phyloP scores from a whole-genome alignment of 2,797 vertebrate genomes.

The Helarctos malayanus region DNA sequence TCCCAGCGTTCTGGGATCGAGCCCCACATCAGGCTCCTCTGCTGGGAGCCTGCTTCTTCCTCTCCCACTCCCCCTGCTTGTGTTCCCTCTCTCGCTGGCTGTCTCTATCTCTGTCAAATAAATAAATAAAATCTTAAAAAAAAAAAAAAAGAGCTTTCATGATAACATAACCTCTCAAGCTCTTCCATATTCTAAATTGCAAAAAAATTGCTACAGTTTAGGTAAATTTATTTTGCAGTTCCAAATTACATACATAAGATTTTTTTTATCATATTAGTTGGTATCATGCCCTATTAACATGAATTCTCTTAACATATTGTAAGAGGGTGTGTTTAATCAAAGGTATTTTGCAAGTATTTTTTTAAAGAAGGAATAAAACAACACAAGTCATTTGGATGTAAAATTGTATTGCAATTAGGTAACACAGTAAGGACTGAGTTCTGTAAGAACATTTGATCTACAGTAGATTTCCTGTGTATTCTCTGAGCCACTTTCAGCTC shows the following conservation, averaged over 20 bases:
- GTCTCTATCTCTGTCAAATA: too few species aligned
- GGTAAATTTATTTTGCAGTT: neutral
- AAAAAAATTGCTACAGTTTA: neutral
- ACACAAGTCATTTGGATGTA: slow-evolving; percentile 5
- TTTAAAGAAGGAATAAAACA: slow-evolving; percentile 63
- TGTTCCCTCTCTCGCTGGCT: too few species aligned
- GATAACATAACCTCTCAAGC: neutral
- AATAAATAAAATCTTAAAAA: too few species aligned
- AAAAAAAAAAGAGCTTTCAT: neutral
- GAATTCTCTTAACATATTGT: slow-evolving; percentile 61
- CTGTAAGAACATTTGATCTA: slow-evolving; percentile 45
- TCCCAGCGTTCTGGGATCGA: too few species aligned
- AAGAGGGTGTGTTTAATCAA: slow-evolving; percentile 69
- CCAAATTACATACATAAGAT: slow-evolving; percentile 49
- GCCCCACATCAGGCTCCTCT: too few species aligned
- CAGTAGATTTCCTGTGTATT: slow-evolving; percentile 61
- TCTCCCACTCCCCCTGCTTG: too few species aligned
- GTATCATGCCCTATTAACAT: slow-evolving; percentile 37
- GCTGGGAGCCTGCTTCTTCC: too few species aligned
- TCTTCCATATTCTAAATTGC: neutral
- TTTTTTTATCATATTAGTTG: slow-evolving; percentile 66
- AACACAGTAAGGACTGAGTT: slow-evolving; percentile 37
- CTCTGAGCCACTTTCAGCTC: slow-evolving; percentile 36
- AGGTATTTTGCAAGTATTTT: slow-evolving; percentile 51
- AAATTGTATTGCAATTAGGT: slow-evolving; percentile 71